Evolutionary conservation across 1,140 invertebrate species (phyloP), one percentile per base, ranked within the genome.

Genomic region (Platorchestia sp.): DNA sequence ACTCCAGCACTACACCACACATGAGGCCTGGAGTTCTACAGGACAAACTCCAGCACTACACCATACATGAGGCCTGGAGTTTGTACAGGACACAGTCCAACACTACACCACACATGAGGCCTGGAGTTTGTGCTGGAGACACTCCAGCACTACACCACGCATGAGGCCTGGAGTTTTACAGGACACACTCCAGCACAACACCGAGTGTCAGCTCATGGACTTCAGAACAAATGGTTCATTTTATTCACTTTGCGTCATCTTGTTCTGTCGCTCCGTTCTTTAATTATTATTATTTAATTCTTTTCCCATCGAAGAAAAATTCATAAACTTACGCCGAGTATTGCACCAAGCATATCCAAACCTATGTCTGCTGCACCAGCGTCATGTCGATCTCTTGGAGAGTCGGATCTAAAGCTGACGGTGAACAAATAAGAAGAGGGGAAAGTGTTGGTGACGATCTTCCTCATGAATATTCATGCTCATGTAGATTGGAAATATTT

Each of bases 401-500:
- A 75, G 59, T 75, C 59, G 59, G 27, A 75, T 75, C 59, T 36
- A 3, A 36, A 27, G 59, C 1, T 75, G 59, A 75, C 10, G 59
- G 27, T 75, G 59, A 22, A 51, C 47, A 6, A 51, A 19, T 51
- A 19, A 51, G 47, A 51, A 51, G 47, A 51, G 47, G 19, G 19
- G 47, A 51, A 51, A 6, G 1, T 10, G 10, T 75, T 75, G 36
- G 59, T 75, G 59, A 22, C 7, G 27, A 3, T 75, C 10, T 75
- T 75, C 59, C 10, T 22, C 59, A 75, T 75, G 36, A 75, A 75
- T 75, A 75, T 75, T 75, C 59, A 75, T 19, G 59, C 27, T 75
- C 59, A 75, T 75, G 59, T 75, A 75, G 59, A 75, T 75, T 75
- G 59, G 59, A 75, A 75, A 75, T 75, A 75, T 75, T 75, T 75